phyloP scores from a whole-genome alignment of 2,888 invertebrate genomes.

The Rhamphomyia laevipes region DNA sequence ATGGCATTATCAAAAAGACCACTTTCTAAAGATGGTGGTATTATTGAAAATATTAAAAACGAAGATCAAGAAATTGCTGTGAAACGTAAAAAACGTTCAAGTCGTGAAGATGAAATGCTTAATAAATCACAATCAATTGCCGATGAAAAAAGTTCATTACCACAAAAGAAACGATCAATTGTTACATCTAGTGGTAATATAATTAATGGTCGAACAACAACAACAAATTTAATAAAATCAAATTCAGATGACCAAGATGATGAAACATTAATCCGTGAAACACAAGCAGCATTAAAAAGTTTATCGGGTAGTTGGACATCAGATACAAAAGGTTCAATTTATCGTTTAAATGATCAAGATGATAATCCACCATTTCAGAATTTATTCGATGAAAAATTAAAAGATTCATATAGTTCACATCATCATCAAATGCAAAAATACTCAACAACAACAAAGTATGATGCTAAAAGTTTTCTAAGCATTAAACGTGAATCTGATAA shows the following conservation, averaged over 20 bases:
- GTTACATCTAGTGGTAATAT: constrained; percentile 10
- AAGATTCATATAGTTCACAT: constrained; percentile 20
- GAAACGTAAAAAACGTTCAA: constrained; percentile 35
- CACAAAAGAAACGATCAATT: constrained; percentile 33
- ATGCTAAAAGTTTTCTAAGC: constrained; percentile 6
- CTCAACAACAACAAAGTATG: constrained; percentile 25
- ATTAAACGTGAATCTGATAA: constrained; percentile 46
- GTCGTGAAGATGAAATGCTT: constrained; percentile 31
- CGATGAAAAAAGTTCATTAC: constrained; percentile 24
- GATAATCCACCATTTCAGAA: constrained; percentile 74
- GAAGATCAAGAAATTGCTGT: constrained; percentile 33
- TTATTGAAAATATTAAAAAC: constrained; percentile 26
- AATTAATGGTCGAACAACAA: constrained; percentile 7
- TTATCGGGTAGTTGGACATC: constrained; percentile 79
- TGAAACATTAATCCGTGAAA: constrained; percentile 74
- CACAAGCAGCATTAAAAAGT: constrained; percentile 75
- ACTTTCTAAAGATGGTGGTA: constrained; percentile 31
- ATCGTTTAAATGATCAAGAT: constrained; percentile 57
- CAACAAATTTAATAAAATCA: constrained; percentile 12
- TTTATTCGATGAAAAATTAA: constrained; percentile 71
- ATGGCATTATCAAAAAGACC: constrained; percentile 38
- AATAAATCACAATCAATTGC: constrained; percentile 6
- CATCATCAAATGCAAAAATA: constrained; percentile 18
- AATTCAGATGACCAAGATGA: constrained; percentile 50
- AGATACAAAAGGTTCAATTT: constrained; percentile 50